These are phyloP conservation scores for Hyposmocoma kahamanoa DNA, from an alignment of 1,140 invertebrate genomes.

Conservation along the genomic window DNA sequence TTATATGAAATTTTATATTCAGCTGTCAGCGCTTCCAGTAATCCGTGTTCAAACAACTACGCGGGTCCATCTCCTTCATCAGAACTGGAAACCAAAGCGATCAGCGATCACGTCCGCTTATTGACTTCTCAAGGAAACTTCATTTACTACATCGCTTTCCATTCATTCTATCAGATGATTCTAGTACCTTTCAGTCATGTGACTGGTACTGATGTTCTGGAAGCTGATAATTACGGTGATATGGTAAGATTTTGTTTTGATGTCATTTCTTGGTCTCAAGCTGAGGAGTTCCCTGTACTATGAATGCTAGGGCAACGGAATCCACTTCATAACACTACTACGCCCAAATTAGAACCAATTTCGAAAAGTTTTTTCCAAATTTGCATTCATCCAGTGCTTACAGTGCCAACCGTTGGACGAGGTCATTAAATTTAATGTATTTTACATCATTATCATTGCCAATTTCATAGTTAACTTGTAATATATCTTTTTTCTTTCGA, in stretches of 20 bases:
- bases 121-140: conserved; percentile 43
- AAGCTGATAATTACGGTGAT: conserved; percentile 78
- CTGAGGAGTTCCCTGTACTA: no score
- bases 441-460: no score
- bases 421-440: no score
- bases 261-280: not conserved
- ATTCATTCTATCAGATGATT: conserved; percentile 84
- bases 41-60: conserved; percentile 91
- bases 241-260: conserved; percentile 58
- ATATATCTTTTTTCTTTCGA: no score
- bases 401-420: no score
- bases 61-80: conserved; percentile 89
- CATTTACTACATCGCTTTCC: conserved; percentile 76
- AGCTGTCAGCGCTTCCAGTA: conserved; percentile 81
- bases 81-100: conserved; percentile 89
- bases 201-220: conserved; percentile 34
- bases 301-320: no score
- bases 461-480: no score
- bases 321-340: no score
- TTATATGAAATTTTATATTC: conserved; percentile 24
- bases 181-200: conserved; percentile 83
- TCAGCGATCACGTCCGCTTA: conserved; percentile 52
- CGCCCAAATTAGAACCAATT: no score
- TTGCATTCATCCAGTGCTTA: no score
- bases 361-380: no score